phyloP scores from a whole-genome alignment of 2,797 vertebrate genomes.

The Pangasius djambal region DNA sequence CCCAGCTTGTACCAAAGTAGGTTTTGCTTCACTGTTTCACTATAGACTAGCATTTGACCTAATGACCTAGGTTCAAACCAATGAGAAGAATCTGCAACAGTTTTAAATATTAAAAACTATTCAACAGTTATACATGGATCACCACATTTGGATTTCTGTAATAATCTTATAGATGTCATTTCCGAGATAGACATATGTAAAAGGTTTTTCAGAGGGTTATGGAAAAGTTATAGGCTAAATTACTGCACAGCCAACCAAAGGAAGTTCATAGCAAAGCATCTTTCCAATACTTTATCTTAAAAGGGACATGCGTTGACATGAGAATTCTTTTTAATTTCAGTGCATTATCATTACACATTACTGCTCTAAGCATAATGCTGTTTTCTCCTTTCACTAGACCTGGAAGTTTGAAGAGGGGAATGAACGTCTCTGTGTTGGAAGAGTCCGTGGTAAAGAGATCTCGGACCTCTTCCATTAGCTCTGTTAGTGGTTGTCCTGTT shows the following conservation, averaged over 20 bases:
- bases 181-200: background rate
- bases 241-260: background rate
- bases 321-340: background rate
- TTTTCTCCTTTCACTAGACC: conserved; percentile 72
- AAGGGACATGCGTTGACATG: background rate
- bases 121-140: background rate
- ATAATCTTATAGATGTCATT: background rate
- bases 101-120: background rate
- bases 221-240: too few relatives aligned
- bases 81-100: background rate
- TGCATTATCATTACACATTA: background rate
- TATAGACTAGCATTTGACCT: background rate
- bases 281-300: background rate
- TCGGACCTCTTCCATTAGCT: conserved; percentile 89
- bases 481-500: conserved; percentile 68
- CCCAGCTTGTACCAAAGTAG: conserved; percentile 90
- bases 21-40: conserved; percentile 56
- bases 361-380: background rate
- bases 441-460: conserved; percentile 86
- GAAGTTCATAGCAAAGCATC: background rate
- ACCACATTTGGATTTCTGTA: background rate
- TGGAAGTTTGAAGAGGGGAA: conserved; percentile 85
- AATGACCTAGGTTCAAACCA: background rate
- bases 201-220: background rate
- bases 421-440: conserved; percentile 73